These are phyloP conservation scores for Archivesica marissinica DNA, from an alignment of 1,140 invertebrate genomes.

Conservation along the genomic window DNA sequence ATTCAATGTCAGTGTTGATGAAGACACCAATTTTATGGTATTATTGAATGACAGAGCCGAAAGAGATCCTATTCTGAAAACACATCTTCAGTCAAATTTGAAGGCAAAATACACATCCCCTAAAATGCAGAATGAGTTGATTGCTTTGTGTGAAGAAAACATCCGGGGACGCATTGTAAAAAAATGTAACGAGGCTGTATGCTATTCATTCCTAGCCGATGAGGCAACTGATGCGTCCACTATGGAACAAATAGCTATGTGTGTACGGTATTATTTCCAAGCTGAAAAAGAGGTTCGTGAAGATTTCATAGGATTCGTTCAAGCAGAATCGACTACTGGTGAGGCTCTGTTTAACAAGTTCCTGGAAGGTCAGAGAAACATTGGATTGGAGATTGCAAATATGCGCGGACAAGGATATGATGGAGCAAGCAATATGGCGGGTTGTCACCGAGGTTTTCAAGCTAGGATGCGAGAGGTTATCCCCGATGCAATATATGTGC, in stretches of 20 bases:
- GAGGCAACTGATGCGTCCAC: constrained; percentile 35
- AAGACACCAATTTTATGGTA: too few species aligned
- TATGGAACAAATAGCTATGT: constrained; percentile 46
- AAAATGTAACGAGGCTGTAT: neutral
- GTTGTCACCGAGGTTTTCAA: constrained; percentile 57
- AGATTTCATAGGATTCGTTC: constrained; percentile 51
- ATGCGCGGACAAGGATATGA: constrained; percentile 64
- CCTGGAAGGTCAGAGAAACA: neutral
- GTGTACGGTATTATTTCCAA: neutral
- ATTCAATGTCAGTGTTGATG: too few species aligned
- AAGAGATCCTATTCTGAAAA: too few species aligned
- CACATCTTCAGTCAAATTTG: too few species aligned
- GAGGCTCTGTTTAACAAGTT: constrained; percentile 9
- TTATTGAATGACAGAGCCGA: too few species aligned
- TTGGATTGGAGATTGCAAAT: constrained; percentile 8
- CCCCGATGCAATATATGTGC: constrained; percentile 52
- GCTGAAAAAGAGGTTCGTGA: neutral
- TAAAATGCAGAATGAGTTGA: constrained; percentile 24
- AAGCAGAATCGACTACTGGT: constrained; percentile 5
- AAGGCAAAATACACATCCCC: neutral
- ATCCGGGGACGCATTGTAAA: neutral
- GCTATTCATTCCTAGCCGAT: constrained; percentile 9
- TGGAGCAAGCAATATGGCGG: constrained; percentile 63
- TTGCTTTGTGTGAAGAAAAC: neutral
- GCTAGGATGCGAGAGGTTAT: constrained; percentile 43